Evolutionary conservation across 2,888 invertebrate species (phyloP).

Genomic region (Erebia ligea): DNA sequence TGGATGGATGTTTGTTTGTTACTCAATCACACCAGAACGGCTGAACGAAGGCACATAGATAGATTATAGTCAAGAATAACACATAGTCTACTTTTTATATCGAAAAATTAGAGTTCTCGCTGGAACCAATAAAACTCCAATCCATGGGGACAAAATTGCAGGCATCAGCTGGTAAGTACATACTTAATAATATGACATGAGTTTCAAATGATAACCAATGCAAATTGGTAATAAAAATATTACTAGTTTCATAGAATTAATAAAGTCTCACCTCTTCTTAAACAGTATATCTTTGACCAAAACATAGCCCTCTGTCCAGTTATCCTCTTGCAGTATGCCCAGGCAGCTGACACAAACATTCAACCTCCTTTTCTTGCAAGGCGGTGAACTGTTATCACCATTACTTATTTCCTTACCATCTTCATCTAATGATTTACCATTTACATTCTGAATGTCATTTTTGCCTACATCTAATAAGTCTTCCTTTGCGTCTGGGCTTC

Average conservation of each 20-base stretch:
- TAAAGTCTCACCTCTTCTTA: constrained; percentile 64
- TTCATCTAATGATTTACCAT: constrained; percentile 31
- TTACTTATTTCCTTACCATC: constrained; percentile 21
- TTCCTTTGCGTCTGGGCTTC: not conserved
- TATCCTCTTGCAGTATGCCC: constrained; percentile 86
- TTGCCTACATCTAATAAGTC: constrained; percentile 7
- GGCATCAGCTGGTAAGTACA: too few relatives aligned
- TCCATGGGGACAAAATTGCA: too few relatives aligned
- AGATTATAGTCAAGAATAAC: too few relatives aligned
- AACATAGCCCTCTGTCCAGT: constrained; percentile 80
- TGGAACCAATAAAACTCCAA: too few relatives aligned
- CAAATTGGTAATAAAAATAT: not conserved
- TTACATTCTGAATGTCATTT: constrained; percentile 18
- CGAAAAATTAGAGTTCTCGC: too few relatives aligned
- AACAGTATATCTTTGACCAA: constrained; percentile 80
- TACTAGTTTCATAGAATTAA: not conserved
- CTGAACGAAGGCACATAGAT: too few relatives aligned
- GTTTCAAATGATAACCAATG: too few relatives aligned
- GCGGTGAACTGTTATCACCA: constrained; percentile 42
- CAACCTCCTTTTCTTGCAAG: constrained; percentile 71
- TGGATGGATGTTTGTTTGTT: too few relatives aligned
- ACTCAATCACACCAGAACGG: too few relatives aligned
- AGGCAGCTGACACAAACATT: constrained; percentile 87
- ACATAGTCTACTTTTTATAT: too few relatives aligned
- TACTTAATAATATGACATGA: too few relatives aligned